Percentiles rank a stretch among this genome's conserved stretches.
phyloP scores from a whole-genome alignment of 2,797 vertebrate genomes.

The Myripristis murdjan region DNA sequence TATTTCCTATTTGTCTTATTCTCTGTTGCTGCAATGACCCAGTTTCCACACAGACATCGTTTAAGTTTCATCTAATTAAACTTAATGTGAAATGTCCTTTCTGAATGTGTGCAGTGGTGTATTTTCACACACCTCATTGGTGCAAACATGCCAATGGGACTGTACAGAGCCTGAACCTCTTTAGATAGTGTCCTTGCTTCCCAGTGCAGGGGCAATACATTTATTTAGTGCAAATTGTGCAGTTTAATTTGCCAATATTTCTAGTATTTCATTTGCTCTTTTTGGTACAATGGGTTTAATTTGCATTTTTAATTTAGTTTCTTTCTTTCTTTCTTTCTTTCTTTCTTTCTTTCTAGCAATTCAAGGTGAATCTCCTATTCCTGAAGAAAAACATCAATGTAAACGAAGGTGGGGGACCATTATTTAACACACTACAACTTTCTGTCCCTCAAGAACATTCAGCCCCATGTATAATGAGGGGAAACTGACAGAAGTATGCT shows the following conservation, averaged over 20 bases:
- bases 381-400: too few species aligned
- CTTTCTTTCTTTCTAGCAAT: too few species aligned
- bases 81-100: constrained; percentile 45
- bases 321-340: too few species aligned
- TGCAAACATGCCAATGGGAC: constrained; percentile 2
- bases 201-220: background rate
- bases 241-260: too few species aligned
- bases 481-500: constrained; percentile 29
- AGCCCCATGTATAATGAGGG: constrained; percentile 24
- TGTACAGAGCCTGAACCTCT: constrained; percentile 40
- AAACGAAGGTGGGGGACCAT: background rate
- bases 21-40: constrained; percentile 34
- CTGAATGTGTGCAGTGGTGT: constrained; percentile 29
- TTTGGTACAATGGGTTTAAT: too few species aligned
- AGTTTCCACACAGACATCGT: constrained; percentile 35
- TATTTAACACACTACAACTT: background rate
- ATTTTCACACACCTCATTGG: constrained; percentile 36
- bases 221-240: constrained; percentile 1
- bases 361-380: too few species aligned
- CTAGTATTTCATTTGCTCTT: too few species aligned
- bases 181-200: constrained; percentile 48
- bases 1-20: constrained; percentile 35
- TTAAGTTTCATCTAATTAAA: constrained; percentile 55
- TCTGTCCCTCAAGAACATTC: background rate
- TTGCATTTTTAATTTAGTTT: too few species aligned